phyloP scores from a whole-genome alignment of 1,140 invertebrate genomes.

The Aphis craccivora region DNA sequence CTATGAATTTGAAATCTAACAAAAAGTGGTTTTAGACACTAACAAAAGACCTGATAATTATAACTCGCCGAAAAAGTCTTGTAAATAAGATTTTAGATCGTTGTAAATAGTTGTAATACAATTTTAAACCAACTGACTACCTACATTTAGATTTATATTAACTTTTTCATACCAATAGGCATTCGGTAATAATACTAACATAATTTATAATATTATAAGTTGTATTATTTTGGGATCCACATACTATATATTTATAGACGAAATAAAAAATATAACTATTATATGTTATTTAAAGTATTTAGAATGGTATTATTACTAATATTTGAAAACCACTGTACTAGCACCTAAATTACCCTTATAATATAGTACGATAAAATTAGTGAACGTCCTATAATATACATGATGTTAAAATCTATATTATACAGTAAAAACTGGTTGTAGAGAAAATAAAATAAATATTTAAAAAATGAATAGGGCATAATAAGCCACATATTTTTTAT shows the following conservation, averaged over 20 bases:
- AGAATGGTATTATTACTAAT: too few species aligned
- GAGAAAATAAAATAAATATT: background rate
- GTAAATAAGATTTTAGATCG: background rate
- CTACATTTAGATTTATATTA: background rate
- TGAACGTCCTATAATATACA: background rate
- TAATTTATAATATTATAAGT: background rate
- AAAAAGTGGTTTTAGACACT: background rate
- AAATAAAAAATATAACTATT: background rate
- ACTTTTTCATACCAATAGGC: background rate
- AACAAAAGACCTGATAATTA: background rate
- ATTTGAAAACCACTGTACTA: background rate
- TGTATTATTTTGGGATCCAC: background rate
- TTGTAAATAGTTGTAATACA: background rate
- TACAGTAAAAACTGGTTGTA: background rate
- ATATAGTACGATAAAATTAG: background rate
- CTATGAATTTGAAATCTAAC: background rate
- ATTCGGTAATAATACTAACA: too few species aligned
- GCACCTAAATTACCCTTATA: too few species aligned
- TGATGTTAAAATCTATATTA: background rate
- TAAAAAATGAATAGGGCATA: background rate
- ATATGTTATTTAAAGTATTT: background rate
- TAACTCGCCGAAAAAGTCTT: background rate
- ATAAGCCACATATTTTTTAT: too few species aligned
- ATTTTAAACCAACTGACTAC: background rate
- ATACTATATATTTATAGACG: background rate